Base-by-base conservation (phyloP, 2,113 vertebrate species). In the Aldabrachelys gigantea region DNA sequence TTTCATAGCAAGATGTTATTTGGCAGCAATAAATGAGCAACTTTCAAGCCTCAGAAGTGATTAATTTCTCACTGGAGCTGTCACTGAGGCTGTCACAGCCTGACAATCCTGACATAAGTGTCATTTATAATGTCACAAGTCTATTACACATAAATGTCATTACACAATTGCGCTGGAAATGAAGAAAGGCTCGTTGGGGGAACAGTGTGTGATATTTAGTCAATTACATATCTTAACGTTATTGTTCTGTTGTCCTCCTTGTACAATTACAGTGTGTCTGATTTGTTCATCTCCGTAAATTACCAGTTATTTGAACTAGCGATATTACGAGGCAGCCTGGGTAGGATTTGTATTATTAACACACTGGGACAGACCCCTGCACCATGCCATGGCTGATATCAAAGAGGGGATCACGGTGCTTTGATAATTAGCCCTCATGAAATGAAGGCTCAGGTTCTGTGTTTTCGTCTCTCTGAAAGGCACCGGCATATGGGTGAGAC, bases 121-220 rank as follows among this genome's bases (percentile, higher is more conserved):
- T 98, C 98, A 98, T 97, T 98, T 98, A 97, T 98, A 98, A 98
- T 98, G 97, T 97, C 98, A 98, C 98, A 97, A 98, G 97, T 98
- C 98, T 98, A 98, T 98, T 98, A 97, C 95, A 92, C 96, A 96
- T 92, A 98, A 98, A 97, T 97, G 98, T 97, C 98, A 98, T 98
- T 98, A 98, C 97, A 97, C 97, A 98, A 98, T 98, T 97, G 98
- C 53, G 84, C 52, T 11, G 92, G 93, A 95, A 96, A 96, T 69
- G 95, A 92, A 89, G 85, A 57, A 95, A 94, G 91, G 82, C 94
- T 94, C 87, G 54, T 88, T 87, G 76, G 89, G 94, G 92, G 82
- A 52, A 88, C 90, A 94, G 94, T 27, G 89, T 94, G 97, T 92
- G 94, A 90, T 78, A 96, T 96, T 96, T 96, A 96, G 93, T 97